Percentiles rank a stretch among this genome's conserved stretches.
Conservation (phyloP, 1,140 invertebrate species). For the Oscheius sp. region DNA sequence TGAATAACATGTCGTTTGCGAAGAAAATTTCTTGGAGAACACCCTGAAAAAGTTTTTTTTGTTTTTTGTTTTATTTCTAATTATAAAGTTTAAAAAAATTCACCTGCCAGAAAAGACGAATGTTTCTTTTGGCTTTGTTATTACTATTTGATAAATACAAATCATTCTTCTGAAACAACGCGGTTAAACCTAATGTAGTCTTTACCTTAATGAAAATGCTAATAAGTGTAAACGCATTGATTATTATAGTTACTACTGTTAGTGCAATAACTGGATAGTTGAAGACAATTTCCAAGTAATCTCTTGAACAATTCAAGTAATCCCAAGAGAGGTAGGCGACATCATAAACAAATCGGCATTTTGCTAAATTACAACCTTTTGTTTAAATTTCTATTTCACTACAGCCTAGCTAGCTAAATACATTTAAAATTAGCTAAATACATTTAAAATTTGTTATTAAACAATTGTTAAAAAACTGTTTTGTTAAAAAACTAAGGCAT, state of each 20-base stretch:
- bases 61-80: not conserved
- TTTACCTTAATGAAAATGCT: not conserved
- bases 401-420: too few relatives aligned
- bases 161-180: not conserved
- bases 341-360: not conserved
- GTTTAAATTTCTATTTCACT: not conserved
- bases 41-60: not conserved
- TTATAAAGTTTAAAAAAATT: not conserved
- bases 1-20: constrained; percentile 5
- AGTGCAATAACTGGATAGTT: not conserved
- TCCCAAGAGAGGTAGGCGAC: not conserved
- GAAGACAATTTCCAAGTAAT: constrained; percentile 1
- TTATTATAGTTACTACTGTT: not conserved
- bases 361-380: not conserved
- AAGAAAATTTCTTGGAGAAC: constrained; percentile 10
- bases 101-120: constrained; percentile 7
- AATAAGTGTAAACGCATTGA: not conserved
- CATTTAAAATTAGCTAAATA: too few relatives aligned
- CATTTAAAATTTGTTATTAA: too few relatives aligned
- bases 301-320: not conserved
- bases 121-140: not conserved
- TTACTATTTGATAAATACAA: not conserved
- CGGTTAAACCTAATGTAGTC: not conserved
- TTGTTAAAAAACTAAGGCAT: not conserved
- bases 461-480: not conserved